These are phyloP conservation scores for Orbicella faveolata DNA, from an alignment of 64 coral and sea anemone species.

Conservation along the genomic window DNA sequence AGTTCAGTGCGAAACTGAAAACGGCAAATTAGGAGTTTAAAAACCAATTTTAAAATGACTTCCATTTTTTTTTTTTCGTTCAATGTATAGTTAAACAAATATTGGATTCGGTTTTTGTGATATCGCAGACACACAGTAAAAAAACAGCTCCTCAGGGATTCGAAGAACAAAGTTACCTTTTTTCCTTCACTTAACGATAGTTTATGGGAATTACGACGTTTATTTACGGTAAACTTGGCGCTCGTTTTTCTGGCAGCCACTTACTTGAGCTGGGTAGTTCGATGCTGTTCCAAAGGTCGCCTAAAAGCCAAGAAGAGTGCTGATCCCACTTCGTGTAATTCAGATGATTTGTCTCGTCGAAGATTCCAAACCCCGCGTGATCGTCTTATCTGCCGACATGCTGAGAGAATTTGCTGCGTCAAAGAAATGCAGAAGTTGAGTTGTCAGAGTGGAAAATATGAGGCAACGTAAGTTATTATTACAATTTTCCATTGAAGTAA, in stretches of 20 bases:
- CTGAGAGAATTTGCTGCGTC: conserved; percentile 55
- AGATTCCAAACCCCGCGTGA: background rate
- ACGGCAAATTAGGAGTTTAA: no score
- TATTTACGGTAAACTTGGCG: no score
- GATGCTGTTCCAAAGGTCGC: conserved; percentile 54
- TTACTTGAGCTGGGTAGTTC: conserved; percentile 16
- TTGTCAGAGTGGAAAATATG: conserved; percentile 50
- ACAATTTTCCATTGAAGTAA: background rate
- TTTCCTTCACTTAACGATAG: no score
- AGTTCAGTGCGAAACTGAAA: no score
- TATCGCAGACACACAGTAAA: no score
- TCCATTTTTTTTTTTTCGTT: no score
- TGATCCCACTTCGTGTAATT: conserved; percentile 26
- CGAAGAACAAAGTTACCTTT: no score
- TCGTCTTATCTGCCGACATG: conserved; percentile 39
- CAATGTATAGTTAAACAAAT: no score
- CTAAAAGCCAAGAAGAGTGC: conserved; percentile 12
- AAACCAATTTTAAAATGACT: no score
- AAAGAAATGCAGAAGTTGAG: conserved; percentile 56
- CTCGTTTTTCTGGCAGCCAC: background rate
- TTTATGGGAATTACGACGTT: no score
- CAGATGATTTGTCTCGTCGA: conserved; percentile 52
- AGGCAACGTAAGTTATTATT: conserved; percentile 51
- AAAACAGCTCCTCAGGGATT: no score
- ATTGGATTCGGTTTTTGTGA: no score